phyloP scores from a whole-genome alignment of 2,113 vertebrate genomes.

The Tachysurus fulvidraco region DNA sequence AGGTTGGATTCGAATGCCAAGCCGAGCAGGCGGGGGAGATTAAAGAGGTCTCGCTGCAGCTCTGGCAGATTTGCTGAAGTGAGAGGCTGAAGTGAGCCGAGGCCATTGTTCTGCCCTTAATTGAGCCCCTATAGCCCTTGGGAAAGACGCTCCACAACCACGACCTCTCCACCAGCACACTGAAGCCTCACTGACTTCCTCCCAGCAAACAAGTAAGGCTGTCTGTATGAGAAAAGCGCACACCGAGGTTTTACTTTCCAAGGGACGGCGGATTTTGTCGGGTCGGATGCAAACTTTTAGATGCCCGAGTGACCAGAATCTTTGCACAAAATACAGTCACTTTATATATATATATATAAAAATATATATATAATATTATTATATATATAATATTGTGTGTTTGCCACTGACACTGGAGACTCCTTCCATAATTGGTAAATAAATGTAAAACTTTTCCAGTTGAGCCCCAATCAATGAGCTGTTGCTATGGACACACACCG shows the following conservation, averaged over 20 bases:
- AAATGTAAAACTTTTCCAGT: not conserved
- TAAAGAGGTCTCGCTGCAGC: constrained; percentile 63
- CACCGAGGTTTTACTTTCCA: not conserved
- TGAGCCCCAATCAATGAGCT: not conserved
- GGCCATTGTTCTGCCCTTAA: constrained; percentile 60
- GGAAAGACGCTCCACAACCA: constrained; percentile 34
- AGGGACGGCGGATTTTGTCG: not conserved
- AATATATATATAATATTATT: no score
- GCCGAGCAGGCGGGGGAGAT: constrained; percentile 48
- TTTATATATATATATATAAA: no score
- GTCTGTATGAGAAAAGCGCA: not conserved
- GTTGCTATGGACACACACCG: not conserved
- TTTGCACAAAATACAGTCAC: not conserved
- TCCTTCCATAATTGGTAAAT: not conserved
- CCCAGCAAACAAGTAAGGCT: constrained; percentile 2
- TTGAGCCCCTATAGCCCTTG: constrained; percentile 54
- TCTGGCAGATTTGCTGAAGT: constrained; percentile 73
- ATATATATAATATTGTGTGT: no score
- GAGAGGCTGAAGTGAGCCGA: constrained; percentile 54
- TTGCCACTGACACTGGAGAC: not conserved
- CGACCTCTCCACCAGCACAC: constrained; percentile 23
- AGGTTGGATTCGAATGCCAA: constrained; percentile 46
- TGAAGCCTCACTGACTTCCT: constrained; percentile 4
- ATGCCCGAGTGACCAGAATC: not conserved
- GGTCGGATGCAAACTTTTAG: not conserved